Conservation (phyloP, 2,797 vertebrate species). For the Menidia menidia region DNA sequence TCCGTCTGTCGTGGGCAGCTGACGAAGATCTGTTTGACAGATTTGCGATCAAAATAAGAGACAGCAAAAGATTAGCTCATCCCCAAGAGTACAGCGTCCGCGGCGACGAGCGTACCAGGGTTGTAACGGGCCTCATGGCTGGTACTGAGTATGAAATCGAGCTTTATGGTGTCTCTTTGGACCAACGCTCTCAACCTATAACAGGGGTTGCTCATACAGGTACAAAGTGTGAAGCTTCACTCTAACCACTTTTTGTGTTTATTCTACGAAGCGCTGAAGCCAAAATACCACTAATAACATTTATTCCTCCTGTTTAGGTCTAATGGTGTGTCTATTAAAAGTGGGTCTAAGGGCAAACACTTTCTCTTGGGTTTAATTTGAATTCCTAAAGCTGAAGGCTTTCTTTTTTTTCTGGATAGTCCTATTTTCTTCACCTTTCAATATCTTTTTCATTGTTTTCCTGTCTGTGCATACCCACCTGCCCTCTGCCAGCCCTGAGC, state of each 20-base stretch:
- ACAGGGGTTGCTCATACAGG: constrained; percentile 91
- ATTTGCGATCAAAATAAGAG: constrained; percentile 95
- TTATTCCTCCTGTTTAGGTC: constrained; percentile 40
- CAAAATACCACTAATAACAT: constrained; percentile 39
- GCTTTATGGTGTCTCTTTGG: constrained; percentile 89
- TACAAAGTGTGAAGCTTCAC: constrained; percentile 73
- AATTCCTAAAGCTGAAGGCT: constrained; percentile 3
- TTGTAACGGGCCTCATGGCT: constrained; percentile 88
- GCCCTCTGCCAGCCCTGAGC: constrained; percentile 82
- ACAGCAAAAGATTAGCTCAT: constrained; percentile 87
- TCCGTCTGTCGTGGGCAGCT: constrained; percentile 93
- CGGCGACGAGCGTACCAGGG: constrained; percentile 87
- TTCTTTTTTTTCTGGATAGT: background rate
- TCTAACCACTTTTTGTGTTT: constrained; percentile 22
- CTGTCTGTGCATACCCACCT: constrained; percentile 18
- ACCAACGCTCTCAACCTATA: constrained; percentile 90
- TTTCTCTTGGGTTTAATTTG: constrained; percentile 1
- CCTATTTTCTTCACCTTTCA: constrained; percentile 2
- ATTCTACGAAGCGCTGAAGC: constrained; percentile 1
- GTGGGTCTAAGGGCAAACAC: constrained; percentile 20
- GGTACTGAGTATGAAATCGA: constrained; percentile 95
- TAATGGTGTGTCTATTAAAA: constrained; percentile 28
- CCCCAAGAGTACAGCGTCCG: constrained; percentile 85
- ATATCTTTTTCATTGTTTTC: constrained; percentile 26
- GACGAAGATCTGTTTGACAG: constrained; percentile 92